Conservation (phyloP, 2,888 invertebrate species). For the Cacoxenus indagator region DNA sequence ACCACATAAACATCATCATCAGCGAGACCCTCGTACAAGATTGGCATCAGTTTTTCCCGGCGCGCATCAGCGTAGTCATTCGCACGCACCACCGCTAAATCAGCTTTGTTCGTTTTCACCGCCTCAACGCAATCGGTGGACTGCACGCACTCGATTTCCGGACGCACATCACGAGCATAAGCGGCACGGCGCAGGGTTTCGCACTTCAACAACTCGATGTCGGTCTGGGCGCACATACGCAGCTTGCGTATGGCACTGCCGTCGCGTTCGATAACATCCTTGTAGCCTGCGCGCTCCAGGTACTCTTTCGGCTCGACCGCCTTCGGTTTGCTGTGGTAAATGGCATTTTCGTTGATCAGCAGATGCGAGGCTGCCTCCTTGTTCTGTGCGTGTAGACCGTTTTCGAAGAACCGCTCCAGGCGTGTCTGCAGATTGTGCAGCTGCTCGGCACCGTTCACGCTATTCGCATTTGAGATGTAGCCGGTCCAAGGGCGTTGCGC, state of each 20-base stretch:
- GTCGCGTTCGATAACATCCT: slow-evolving; percentile 81
- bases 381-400: slow-evolving; percentile 65
- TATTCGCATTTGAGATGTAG: slow-evolving; percentile 78
- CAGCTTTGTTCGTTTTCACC: slow-evolving; percentile 58
- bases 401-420: slow-evolving; percentile 66
- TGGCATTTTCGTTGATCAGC: slow-evolving; percentile 75
- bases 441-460: slow-evolving; percentile 58
- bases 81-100: slow-evolving; percentile 54
- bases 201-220: slow-evolving; percentile 82
- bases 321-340: slow-evolving; percentile 72
- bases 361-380: slow-evolving; percentile 71
- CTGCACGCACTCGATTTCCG: slow-evolving; percentile 83
- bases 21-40: slow-evolving; percentile 63
- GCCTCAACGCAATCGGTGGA: slow-evolving; percentile 72
- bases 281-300: slow-evolving; percentile 77
- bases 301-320: slow-evolving; percentile 74
- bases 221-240: slow-evolving; percentile 78
- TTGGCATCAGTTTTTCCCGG: slow-evolving; percentile 55
- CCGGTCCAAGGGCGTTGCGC: slow-evolving; percentile 90
- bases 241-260: slow-evolving; percentile 79
- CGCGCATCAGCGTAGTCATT: slow-evolving; percentile 55
- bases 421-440: slow-evolving; percentile 66
- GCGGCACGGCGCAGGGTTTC: slow-evolving; percentile 79
- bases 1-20: slow-evolving; percentile 62
- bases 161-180: slow-evolving; percentile 83